These are phyloP conservation scores for Zosterops hypoxanthus DNA, from an alignment of 2,113 vertebrate genomes.

Conservation along the genomic window DNA sequence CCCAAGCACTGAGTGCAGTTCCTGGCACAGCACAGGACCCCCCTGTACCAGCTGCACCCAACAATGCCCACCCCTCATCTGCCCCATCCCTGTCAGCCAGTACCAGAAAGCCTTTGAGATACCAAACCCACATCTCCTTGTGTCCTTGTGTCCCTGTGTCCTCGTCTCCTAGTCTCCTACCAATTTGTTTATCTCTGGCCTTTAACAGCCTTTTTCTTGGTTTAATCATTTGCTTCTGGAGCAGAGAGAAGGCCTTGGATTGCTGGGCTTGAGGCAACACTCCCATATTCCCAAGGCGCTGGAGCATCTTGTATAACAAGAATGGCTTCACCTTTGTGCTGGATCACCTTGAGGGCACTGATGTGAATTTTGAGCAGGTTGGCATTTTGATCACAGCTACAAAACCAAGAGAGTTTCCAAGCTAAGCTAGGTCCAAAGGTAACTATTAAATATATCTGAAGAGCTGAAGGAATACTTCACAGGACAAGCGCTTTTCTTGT, in stretches of 20 bases:
- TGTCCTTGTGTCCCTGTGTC: not conserved
- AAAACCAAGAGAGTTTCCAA: slow-evolving; percentile 30
- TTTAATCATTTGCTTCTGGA: slow-evolving; percentile 10
- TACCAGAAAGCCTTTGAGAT: not conserved
- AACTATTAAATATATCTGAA: slow-evolving; percentile 23
- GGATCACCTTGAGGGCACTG: not conserved
- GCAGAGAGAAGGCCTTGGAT: not conserved
- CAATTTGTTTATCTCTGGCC: not conserved
- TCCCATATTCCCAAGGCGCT: not conserved
- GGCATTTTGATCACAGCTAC: slow-evolving; percentile 18
- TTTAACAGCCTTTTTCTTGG: not conserved
- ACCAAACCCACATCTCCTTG: not conserved
- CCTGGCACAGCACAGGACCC: rapidly evolving
- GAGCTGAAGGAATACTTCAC: slow-evolving; percentile 29
- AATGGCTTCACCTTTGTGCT: not conserved
- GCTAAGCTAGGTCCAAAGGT: slow-evolving; percentile 17
- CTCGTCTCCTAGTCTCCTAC: not conserved
- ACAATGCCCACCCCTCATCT: rapidly evolving
- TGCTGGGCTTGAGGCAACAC: slow-evolving; percentile 3
- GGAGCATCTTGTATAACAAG: not conserved
- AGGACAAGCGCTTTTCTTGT: not conserved
- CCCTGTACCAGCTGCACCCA: rapidly evolving
- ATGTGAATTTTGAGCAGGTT: not conserved
- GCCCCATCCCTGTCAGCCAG: rapidly evolving
- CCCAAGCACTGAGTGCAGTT: rapidly evolving